Evolutionary conservation across 2,888 invertebrate genomes (phyloP).

Genomic region (Lasius platythorax): DNA sequence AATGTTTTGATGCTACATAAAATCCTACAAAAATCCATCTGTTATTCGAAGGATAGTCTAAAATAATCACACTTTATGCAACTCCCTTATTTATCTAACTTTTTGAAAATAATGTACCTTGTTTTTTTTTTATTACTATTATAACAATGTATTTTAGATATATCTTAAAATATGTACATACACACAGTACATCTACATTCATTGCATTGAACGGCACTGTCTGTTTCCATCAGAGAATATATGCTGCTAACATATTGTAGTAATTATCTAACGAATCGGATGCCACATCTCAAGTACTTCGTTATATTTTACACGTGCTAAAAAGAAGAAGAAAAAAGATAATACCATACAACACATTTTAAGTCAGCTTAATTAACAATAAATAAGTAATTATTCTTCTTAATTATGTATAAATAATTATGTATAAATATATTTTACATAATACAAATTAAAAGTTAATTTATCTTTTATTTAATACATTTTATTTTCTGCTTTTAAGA

Average conservation of each 20-base stretch:
- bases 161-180: conserved; percentile 12
- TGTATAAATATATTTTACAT: background rate
- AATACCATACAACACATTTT: background rate
- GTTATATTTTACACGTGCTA: conserved; percentile 73
- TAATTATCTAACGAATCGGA: conserved; percentile 78
- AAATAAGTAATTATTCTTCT: background rate
- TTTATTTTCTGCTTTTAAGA: background rate
- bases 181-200: conserved; percentile 28
- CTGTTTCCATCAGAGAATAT: conserved; percentile 20
- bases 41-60: conserved; percentile 18
- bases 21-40: conserved; percentile 33
- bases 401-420: background rate
- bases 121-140: conserved; percentile 9
- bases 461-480: background rate
- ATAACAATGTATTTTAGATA: conserved; percentile 35
- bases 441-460: background rate
- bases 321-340: conserved; percentile 45
- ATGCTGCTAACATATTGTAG: conserved; percentile 7
- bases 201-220: conserved; percentile 27
- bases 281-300: conserved; percentile 76
- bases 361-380: background rate
- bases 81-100: conserved; percentile 4
- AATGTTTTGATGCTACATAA: conserved; percentile 23
- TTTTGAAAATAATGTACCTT: conserved; percentile 3
- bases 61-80: conserved; percentile 21